These are phyloP conservation scores for Hippocampus kuda DNA, from an alignment of 2,797 vertebrate genomes.

Conservation along the genomic window DNA sequence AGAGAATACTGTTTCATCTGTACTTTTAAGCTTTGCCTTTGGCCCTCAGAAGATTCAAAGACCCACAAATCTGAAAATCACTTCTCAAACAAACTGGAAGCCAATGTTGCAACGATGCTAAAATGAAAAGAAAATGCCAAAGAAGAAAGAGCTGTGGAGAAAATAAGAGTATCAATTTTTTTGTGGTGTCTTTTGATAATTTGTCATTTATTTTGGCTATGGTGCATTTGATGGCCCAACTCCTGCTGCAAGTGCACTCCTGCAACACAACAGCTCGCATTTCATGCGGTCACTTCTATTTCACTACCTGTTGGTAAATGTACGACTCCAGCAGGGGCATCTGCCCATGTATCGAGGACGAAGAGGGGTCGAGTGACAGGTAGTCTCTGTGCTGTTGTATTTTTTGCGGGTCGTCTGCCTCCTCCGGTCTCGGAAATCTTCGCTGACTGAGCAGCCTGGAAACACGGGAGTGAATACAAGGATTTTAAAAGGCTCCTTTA, in stretches of 20 bases:
- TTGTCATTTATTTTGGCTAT: too few relatives aligned
- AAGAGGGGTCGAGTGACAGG: constrained; percentile 64
- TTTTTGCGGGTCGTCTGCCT: constrained; percentile 43
- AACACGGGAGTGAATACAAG: not conserved
- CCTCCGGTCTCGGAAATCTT: constrained; percentile 13
- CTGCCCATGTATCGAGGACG: constrained; percentile 67
- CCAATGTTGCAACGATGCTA: too few relatives aligned
- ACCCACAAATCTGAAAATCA: too few relatives aligned
- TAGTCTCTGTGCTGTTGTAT: constrained; percentile 77
- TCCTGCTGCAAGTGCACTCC: constrained; percentile 43
- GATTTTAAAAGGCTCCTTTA: not conserved
- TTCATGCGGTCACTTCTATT: not conserved
- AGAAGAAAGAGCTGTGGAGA: too few relatives aligned
- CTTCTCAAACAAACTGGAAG: too few relatives aligned
- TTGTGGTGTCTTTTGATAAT: too few relatives aligned
- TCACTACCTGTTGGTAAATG: constrained; percentile 72
- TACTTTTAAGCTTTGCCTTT: too few relatives aligned
- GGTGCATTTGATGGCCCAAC: constrained; percentile 58
- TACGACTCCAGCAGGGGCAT: constrained; percentile 73
- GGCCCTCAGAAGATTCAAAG: too few relatives aligned
- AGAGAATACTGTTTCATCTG: too few relatives aligned
- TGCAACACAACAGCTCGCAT: not conserved
- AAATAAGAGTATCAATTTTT: too few relatives aligned
- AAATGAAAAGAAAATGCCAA: too few relatives aligned
- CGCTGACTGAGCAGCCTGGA: constrained; percentile 19